phyloP scores from a whole-genome alignment of 1,140 invertebrate genomes.

The Magallana gigas region DNA sequence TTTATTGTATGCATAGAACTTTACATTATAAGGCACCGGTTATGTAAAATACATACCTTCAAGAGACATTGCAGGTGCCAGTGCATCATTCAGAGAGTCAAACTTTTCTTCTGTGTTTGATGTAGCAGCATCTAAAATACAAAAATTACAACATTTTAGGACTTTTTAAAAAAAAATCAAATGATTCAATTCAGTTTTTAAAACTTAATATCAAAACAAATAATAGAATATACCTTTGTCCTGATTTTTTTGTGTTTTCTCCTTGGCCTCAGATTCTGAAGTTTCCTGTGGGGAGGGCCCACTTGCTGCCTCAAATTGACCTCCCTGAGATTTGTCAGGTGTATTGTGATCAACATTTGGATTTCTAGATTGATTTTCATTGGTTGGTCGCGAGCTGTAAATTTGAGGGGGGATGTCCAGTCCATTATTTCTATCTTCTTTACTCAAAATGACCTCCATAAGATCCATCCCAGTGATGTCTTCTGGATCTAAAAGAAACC shows the following conservation, averaged over 20 bases:
- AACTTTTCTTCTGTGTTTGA: neutral
- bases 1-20: too few species aligned
- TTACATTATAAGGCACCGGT: too few species aligned
- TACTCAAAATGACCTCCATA: constrained; percentile 15
- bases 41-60: neutral
- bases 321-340: neutral
- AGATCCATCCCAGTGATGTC: neutral
- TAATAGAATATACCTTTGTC: neutral
- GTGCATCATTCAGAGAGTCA: neutral
- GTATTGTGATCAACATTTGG: neutral
- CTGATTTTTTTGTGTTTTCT: too few species aligned
- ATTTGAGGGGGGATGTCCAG: neutral
- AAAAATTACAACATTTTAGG: neutral
- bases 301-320: neutral
- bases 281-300: neutral
- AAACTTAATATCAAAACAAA: too few species aligned
- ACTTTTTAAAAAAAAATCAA: too few species aligned
- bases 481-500: neutral
- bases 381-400: neutral
- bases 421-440: constrained; percentile 6
- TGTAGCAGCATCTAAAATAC: neutral
- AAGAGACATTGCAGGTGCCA: constrained; percentile 3
- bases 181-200: too few species aligned
- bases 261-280: too few species aligned
- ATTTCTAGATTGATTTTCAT: neutral